Percentiles rank a stretch among this genome's conserved stretches.
These are phyloP conservation scores for Hippocampus comes DNA, from an alignment of 2,113 vertebrate species.

Conservation along the genomic window DNA sequence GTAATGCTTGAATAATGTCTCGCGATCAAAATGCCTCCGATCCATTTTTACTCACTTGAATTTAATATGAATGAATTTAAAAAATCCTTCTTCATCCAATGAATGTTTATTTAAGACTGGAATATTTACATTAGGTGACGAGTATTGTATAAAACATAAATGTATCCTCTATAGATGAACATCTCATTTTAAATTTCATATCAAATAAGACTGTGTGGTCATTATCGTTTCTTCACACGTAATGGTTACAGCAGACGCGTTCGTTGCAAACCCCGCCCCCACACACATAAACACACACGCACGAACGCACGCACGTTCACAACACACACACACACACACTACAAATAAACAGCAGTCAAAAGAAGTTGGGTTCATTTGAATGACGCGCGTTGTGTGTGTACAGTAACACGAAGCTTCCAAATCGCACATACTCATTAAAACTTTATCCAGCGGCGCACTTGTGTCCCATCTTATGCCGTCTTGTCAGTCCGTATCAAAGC, in stretches of 20 bases:
- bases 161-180: not conserved
- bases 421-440: not conserved
- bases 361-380: no score
- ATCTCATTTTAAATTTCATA: not conserved
- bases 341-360: not conserved
- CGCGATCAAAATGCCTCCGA: no score
- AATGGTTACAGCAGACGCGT: no score
- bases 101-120: not conserved
- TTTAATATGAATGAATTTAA: not conserved
- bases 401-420: not conserved
- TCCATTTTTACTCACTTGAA: no score
- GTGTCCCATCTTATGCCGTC: not conserved
- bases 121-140: not conserved
- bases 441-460: not conserved
- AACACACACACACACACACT: not conserved
- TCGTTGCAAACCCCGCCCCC: not conserved
- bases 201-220: not conserved
- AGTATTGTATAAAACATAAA: no score
- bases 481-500: not conserved
- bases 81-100: not conserved
- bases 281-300: not conserved
- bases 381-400: not conserved
- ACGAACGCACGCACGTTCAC: no score
- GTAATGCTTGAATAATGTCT: not conserved
- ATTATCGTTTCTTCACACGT: no score